Conservation (phyloP, 2,113 vertebrate genomes). For the Anarhynchus alexandrinus region DNA sequence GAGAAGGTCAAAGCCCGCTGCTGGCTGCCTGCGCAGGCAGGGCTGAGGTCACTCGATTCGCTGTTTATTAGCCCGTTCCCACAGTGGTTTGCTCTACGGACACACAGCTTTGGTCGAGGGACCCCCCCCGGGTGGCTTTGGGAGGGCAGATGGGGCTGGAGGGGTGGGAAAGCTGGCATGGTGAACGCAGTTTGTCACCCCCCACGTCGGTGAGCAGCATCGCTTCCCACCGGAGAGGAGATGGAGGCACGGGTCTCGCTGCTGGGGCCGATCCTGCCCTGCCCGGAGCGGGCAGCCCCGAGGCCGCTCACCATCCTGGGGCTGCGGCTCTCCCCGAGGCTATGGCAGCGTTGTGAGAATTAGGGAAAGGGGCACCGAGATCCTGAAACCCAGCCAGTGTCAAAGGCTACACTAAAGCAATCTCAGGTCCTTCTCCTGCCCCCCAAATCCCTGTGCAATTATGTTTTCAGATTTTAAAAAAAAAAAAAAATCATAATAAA, state of each 20-base stretch:
- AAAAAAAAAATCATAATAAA: not conserved
- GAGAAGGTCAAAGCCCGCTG: not conserved
- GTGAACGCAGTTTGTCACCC: accelerated
- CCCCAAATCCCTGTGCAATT: not conserved
- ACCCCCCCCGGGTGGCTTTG: not conserved
- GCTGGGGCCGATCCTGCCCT: not conserved
- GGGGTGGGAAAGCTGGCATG: accelerated
- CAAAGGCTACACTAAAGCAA: not conserved
- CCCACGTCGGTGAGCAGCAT: accelerated
- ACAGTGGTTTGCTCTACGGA: accelerated
- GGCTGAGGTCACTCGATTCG: not conserved
- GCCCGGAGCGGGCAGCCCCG: not conserved
- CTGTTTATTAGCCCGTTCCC: not conserved
- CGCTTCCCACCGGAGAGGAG: accelerated
- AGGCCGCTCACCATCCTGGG: accelerated
- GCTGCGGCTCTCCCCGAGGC: not conserved
- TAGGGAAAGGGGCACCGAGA: not conserved
- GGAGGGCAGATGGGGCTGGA: not conserved
- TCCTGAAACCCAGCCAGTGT: conserved; percentile 11
- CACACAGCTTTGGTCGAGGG: accelerated
- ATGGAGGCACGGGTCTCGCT: accelerated
- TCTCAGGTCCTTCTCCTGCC: not conserved
- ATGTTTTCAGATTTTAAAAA: not conserved
- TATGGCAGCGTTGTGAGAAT: not conserved
- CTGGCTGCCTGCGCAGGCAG: not conserved